Base-by-base conservation (phyloP, 2,797 vertebrate genomes). In the Geotrypetes seraphini region DNA sequence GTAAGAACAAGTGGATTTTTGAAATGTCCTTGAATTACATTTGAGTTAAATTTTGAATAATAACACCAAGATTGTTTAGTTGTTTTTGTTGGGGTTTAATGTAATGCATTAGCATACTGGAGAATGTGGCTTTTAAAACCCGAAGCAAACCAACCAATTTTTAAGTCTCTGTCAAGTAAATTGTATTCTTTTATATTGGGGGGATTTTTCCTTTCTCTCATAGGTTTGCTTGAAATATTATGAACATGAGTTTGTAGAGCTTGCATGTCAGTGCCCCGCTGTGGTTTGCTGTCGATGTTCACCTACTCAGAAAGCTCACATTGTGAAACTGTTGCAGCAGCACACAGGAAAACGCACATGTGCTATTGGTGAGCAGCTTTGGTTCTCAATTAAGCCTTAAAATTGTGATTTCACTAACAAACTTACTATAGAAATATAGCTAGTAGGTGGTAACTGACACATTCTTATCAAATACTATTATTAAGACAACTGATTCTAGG, bases 281-380 rank as follows among this genome's bases (percentile, higher is more conserved):
- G 92, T 99, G 15, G 93, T 99, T 22, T 98, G 94, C 78, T 97
- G 93, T 25, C 88, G 94, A 47, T 99, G 95, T 53, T 96, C 93
- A 1, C 95, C 95, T 5, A 99, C 94, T 0, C 95, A 99, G 66
- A 99, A 99, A 63, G 93, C 94, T 21, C 89, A 85, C 50, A 94
- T 98, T 6, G 93, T 94, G 52, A 73, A 52, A 9, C 80, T 99
- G 23, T 71, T 97, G 9, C 88, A 91, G 53, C 90, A 88, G 60
- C 91, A 91, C 76, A 91, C 91, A 0, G 83, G 75, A 43, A 90
- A 81, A 64, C 88, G 91, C 31, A 97, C 92, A 0, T 99, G 95
- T 25, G 91, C 94, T 49, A 90, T 97, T 32, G 95, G 95, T 90
- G 63, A 81, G 83, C 21, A 3, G 18, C 34, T 47, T 40, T 29